phyloP scores from a whole-genome alignment of 2,888 invertebrate genomes.

The Podabrus alpinus region DNA sequence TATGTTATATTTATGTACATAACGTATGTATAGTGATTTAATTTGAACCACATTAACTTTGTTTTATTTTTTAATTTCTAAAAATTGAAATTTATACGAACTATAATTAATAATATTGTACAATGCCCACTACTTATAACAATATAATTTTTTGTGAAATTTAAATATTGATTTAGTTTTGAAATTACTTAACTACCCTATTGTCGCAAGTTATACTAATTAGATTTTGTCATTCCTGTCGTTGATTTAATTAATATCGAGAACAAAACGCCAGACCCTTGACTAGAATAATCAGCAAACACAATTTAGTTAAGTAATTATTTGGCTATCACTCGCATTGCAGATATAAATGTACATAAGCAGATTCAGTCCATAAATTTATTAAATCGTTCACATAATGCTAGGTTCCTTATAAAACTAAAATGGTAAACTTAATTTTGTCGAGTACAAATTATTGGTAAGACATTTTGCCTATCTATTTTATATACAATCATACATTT shows the following conservation, averaged over 20 bases:
- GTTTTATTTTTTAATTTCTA: background rate
- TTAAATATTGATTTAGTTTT: background rate
- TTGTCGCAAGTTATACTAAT: conserved; percentile 28
- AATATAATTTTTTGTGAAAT: background rate
- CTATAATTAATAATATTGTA: too few relatives aligned
- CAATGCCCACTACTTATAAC: too few relatives aligned
- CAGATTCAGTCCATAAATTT: background rate
- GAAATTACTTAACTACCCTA: conserved; percentile 14
- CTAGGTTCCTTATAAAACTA: background rate
- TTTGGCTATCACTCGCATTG: conserved; percentile 20
- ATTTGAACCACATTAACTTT: too few relatives aligned
- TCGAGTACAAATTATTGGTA: background rate
- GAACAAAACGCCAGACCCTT: conserved; percentile 23
- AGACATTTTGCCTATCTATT: background rate
- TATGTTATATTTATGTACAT: too few relatives aligned
- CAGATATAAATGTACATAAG: conserved; percentile 14
- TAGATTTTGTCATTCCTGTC: conserved; percentile 23
- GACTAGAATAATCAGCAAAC: conserved; percentile 24
- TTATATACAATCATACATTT: background rate
- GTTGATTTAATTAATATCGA: conserved; percentile 28
- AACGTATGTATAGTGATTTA: too few relatives aligned
- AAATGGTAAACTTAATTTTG: background rate
- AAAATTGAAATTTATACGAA: background rate
- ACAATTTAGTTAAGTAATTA: conserved; percentile 28
- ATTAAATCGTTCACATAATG: background rate